Evolutionary conservation across 2,113 vertebrate genomes (phyloP), one percentile per base, ranked within the genome.

Genomic region (Gallinago media): DNA sequence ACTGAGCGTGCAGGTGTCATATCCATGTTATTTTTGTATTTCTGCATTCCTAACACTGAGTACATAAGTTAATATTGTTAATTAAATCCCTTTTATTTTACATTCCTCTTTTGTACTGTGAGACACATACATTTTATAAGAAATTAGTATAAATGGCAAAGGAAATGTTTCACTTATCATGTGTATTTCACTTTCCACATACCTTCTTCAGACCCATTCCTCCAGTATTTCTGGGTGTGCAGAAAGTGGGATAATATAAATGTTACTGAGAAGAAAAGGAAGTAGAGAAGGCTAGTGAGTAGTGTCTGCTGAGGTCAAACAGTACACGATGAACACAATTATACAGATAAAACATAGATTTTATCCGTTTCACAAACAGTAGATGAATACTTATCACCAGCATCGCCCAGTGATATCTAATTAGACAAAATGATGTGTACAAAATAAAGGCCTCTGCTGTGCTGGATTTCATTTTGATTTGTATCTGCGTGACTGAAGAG

Each of bases 311-410:
- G 62, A 78, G 34, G 61, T 75, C 55, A 38, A 70, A 77, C 34
- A 36, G 25, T 58, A 66, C 15, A 32, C 0, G 0, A 38, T 22
- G 20, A 92, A 74, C 0, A 0, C 23, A 76, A 49, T 70, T 55
- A n/a, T 19, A 84, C 5, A 70, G 47, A 67, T 3, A 52, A 15
- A 73, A 61, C 83, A 76, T 15, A 38, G 32, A 40, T 67, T 92
- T 84, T 81, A 52, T 59, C 16, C 3, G 0, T 91, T 91, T 78
- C 47, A 82, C 17, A 73, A 66, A 15, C 4, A 50, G 15, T 13
- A 63, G 75, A 56, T 47, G 49, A 76, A 38, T 42, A 55, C 32
- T 55, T 38, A 36, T 6, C 59, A 61, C 26, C 20, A 38, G 21
- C 31, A 65, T 62, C 0, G 0, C 44, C n/a, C 89, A 54, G 21